Base-by-base conservation (phyloP, 2,113 vertebrate genomes). In the Nycticryphes semicollaris region DNA sequence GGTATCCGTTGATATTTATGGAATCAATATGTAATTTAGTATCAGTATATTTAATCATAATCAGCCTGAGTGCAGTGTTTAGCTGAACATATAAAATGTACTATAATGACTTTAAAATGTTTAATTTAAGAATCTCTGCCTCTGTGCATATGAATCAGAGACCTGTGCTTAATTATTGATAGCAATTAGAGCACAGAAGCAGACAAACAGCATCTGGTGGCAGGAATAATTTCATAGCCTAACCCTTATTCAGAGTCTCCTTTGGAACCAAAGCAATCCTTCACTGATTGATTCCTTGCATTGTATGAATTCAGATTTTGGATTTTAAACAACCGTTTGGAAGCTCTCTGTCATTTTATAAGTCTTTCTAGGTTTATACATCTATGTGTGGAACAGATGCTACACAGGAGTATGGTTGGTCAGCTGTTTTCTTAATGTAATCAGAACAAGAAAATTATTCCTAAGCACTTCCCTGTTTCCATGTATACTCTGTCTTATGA, bases 81-180 rank as follows among this genome's bases (percentile, higher is more conserved):
- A 97, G 94, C 90, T 94, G 94, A 98, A 98, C 81, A 78, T 94
- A 96, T 96, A 97, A 98, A 98, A 97, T 96, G 85, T 92, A 94
- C 91, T 90, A 75, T 97, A 98, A 98, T 97, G 95, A 98, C 94
- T 97, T 94, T 95, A 98, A 98, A 98, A 98, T 98, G 97, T 97
- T 98, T 98, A 98, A 98, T 98, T 97, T 98, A 97, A 97, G 95
- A 98, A 97, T 97, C 94, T 93, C 80, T 95, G 96, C 94, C 68
- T 97, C 93, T 93, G 39, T 97, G 96, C 96, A 92, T 97, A 97
- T 97, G 97, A 98, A 98, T 98, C 97, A 98, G 97, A 97, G 95
- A 96, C 96, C 97, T 97, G 78, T 96, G 96, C 97, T 98, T 98
- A 98, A 98, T 98, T 98, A 98, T 98, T 98, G 97, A 98, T 98